A percentile compares a stretch with the other conserved stretches of the same genome.
Evolutionary conservation across 2,113 vertebrate genomes (phyloP).

Genomic region (Pseudois nayaur): DNA sequence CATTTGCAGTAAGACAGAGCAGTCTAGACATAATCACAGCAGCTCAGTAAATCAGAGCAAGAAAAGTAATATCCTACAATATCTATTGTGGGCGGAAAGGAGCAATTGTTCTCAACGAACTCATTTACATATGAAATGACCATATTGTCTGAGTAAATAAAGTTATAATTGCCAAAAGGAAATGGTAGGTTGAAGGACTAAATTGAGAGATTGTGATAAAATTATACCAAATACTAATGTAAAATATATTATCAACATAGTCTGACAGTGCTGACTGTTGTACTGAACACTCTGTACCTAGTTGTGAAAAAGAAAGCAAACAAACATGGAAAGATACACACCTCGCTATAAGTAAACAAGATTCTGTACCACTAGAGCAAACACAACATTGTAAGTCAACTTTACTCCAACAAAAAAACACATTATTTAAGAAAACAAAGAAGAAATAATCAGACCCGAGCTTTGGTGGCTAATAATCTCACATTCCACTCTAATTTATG

Average conservation of each 20-base stretch:
- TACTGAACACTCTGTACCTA: not conserved
- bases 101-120: not conserved
- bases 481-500: not conserved
- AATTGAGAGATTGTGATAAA: not conserved
- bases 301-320: not conserved
- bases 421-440: not conserved
- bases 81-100: not conserved
- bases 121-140: not conserved
- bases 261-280: not conserved
- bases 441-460: not conserved
- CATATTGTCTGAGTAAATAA: not conserved
- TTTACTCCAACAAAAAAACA: not conserved
- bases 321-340: not conserved
- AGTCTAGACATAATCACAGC: not conserved
- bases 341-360: not conserved
- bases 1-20: not conserved
- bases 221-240: not conserved
- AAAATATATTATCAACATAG: not conserved
- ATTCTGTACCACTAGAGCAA: not conserved
- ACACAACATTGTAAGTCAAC: not conserved
- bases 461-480: not conserved
- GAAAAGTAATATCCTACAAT: not conserved
- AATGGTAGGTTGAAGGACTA: not conserved
- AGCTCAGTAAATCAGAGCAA: not conserved
- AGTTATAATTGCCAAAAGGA: not conserved